Conservation (phyloP, 2,888 invertebrate genomes). For the Limnephilus auricula region DNA sequence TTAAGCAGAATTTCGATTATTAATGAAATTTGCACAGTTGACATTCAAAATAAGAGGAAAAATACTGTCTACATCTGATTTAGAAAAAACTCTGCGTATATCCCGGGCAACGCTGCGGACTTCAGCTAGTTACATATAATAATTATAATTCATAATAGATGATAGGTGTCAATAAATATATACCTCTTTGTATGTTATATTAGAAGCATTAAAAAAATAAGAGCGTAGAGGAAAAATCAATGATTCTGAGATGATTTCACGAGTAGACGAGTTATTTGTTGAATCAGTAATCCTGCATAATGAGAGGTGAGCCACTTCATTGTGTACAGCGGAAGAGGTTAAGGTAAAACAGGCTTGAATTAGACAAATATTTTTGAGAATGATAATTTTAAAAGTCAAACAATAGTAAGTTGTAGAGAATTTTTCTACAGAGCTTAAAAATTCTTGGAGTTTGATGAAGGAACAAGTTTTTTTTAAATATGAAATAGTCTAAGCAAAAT, state of each 20-base stretch:
- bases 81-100: too few species aligned
- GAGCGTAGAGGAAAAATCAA: background rate
- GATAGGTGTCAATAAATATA: background rate
- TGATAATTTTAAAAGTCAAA: background rate
- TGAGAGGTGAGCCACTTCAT: background rate
- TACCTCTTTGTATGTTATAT: background rate
- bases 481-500: too few species aligned
- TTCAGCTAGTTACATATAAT: too few species aligned
- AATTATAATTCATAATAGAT: background rate
- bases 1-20: too few species aligned
- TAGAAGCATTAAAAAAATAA: background rate
- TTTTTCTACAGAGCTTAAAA: too few species aligned
- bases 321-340: background rate
- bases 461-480: too few species aligned
- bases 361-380: background rate
- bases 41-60: too few species aligned
- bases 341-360: background rate
- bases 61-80: too few species aligned
- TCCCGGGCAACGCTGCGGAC: too few species aligned
- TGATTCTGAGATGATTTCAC: background rate
- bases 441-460: too few species aligned
- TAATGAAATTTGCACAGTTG: too few species aligned
- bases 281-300: background rate
- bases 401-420: background rate
- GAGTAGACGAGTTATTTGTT: background rate